Percentiles rank a stretch among this genome's conserved stretches.
phyloP scores from a whole-genome alignment of 2,888 invertebrate species.

The Anarsia innoxiella region DNA sequence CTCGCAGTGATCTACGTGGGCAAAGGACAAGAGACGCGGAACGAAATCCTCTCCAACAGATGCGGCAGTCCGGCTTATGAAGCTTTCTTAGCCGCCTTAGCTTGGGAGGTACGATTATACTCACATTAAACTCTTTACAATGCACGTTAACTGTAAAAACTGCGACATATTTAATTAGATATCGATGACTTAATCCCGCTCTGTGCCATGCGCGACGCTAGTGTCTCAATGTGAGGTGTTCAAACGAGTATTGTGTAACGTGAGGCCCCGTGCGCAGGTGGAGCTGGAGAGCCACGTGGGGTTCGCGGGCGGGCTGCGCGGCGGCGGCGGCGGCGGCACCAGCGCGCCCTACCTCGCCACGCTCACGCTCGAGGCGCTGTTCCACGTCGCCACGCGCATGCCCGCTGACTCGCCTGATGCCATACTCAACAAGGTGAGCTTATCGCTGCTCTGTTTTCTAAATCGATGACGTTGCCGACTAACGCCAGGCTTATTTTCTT shows the following conservation, averaged over 20 bases:
- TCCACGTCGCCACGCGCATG: constrained; percentile 98
- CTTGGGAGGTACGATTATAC: constrained; percentile 75
- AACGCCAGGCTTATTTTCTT: too few species aligned
- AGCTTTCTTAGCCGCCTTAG: constrained; percentile 80
- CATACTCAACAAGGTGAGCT: constrained; percentile 84
- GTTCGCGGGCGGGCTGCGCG: constrained; percentile 93
- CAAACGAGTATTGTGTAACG: too few species aligned
- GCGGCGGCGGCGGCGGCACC: constrained; percentile 92
- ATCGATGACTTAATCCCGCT: too few species aligned
- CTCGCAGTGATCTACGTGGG: constrained; percentile 98
- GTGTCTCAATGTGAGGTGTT: too few species aligned
- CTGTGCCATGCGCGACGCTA: too few species aligned
- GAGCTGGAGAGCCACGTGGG: constrained; percentile 96
- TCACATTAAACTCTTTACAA: too few species aligned
- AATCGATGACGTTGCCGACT: too few species aligned
- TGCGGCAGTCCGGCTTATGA: constrained; percentile 96
- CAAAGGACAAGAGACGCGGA: constrained; percentile 97
- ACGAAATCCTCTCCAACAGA: constrained; percentile 91
- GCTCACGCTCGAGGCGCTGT: constrained; percentile 94
- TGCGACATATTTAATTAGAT: too few species aligned
- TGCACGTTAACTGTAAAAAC: too few species aligned
- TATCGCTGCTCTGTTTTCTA: not conserved
- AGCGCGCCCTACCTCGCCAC: constrained; percentile 97
- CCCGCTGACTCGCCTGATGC: constrained; percentile 92
- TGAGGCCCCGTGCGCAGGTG: constrained; percentile 66